Conservation (phyloP, 2,113 vertebrate species). For the Gambusia holbrooki region DNA sequence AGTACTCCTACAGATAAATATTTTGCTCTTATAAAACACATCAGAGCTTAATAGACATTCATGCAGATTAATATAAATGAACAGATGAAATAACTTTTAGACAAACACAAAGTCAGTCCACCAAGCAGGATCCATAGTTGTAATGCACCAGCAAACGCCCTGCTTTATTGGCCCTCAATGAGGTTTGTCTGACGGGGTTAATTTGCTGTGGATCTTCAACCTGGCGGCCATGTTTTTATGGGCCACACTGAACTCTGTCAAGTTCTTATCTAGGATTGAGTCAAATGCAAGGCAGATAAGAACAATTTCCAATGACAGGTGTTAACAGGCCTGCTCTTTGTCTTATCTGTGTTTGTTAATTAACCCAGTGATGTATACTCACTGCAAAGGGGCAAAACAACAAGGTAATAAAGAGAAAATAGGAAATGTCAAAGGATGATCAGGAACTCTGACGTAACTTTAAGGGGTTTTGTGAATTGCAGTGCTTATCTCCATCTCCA, state of each 20-base stretch:
- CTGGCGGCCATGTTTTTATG: background rate
- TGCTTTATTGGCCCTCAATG: background rate
- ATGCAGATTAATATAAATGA: no score
- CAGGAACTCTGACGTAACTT: background rate
- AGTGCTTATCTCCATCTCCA: no score
- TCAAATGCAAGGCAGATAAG: background rate
- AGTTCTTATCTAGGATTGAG: background rate
- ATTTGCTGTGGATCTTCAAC: background rate
- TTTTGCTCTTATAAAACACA: no score
- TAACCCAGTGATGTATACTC: conserved; percentile 5
- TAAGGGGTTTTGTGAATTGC: background rate
- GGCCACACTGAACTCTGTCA: background rate
- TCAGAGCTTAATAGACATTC: no score
- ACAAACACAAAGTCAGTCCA: no score
- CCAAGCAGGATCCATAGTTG: background rate
- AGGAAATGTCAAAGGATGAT: background rate
- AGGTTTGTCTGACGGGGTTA: background rate
- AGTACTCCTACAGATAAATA: no score
- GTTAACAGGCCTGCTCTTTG: background rate
- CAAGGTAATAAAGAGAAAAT: background rate
- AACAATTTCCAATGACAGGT: conserved; percentile 15
- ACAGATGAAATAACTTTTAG: no score
- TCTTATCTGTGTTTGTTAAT: conserved; percentile 44
- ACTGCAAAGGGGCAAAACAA: background rate
- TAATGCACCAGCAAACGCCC: background rate